Conservation (phyloP, 1,140 invertebrate species). For the Bombus soroeensis region DNA sequence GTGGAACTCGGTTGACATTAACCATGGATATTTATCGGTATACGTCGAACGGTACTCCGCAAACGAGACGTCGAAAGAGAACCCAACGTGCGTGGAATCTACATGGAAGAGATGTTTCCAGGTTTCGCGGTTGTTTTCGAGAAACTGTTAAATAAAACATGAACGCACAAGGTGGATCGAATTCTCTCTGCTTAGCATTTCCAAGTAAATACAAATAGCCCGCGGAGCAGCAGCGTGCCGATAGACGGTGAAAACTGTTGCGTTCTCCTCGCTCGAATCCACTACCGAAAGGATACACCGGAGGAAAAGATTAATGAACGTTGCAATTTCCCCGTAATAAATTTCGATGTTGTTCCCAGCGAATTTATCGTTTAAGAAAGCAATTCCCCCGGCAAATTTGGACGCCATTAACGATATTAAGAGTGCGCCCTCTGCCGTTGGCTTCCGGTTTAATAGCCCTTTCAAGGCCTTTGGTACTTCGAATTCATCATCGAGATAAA, state of each 20-base stretch:
- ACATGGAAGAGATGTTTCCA: background rate
- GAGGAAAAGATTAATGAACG: conserved; percentile 23
- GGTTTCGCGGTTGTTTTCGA: conserved; percentile 12
- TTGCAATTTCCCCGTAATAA: conserved; percentile 46
- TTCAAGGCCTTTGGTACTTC: conserved; percentile 44
- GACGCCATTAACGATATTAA: conserved; percentile 48
- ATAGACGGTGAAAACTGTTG: conserved; percentile 26
- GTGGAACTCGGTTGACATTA: conserved; percentile 46
- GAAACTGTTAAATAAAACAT: conserved; percentile 43
- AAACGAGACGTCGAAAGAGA: conserved; percentile 23
- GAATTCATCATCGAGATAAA: conserved; percentile 69
- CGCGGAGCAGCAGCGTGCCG: background rate
- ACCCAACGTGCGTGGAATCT: conserved; percentile 38
- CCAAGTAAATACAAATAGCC: conserved; percentile 26
- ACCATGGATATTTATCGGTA: conserved; percentile 57
- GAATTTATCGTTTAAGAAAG: conserved; percentile 40
- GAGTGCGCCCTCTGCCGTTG: conserved; percentile 20
- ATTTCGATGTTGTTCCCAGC: conserved; percentile 21
- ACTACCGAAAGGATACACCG: background rate
- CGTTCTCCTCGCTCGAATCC: background rate
- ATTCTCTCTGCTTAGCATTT: conserved; percentile 4
- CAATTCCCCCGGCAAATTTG: conserved; percentile 40
- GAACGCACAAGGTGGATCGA: conserved; percentile 10
- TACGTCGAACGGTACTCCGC: conserved; percentile 2
- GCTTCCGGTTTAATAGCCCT: conserved; percentile 63